A percentile compares a stretch with the other conserved stretches of the same genome.
These are phyloP conservation scores for Phenacoccus solenopsis DNA, from an alignment of 1,140 invertebrate genomes.

Conservation along the genomic window DNA sequence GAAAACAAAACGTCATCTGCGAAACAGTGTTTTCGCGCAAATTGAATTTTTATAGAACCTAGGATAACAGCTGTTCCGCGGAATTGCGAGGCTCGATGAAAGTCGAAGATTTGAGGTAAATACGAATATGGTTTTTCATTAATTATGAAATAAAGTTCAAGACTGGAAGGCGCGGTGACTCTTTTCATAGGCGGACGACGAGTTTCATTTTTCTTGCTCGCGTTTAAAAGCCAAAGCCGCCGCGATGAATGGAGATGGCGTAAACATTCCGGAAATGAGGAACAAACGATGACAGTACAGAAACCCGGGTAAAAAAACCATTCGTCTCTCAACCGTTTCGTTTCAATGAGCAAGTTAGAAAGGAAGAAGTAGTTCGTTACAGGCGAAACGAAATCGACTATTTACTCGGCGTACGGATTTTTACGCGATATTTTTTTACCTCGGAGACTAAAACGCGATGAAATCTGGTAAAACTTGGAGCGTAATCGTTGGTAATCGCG, in stretches of 20 bases:
- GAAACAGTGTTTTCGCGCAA: neutral
- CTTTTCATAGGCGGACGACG: too few relatives aligned
- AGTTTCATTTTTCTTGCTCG: too few relatives aligned
- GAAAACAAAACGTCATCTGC: constrained; percentile 8
- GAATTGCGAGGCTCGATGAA: too few relatives aligned
- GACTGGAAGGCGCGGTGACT: too few relatives aligned
- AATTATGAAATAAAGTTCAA: neutral
- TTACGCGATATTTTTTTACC: neutral
- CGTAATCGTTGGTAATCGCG: neutral
- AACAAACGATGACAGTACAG: constrained; percentile 15
- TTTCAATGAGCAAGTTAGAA: constrained; percentile 14
- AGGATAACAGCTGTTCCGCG: neutral
- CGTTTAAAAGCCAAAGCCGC: neutral
- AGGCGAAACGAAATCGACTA: constrained; percentile 11
- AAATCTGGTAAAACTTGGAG: neutral
- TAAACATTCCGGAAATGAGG: constrained; percentile 15
- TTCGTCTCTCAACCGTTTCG: constrained; percentile 8
- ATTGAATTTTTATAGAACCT: constrained; percentile 8
- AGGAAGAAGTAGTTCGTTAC: constrained; percentile 13
- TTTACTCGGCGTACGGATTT: neutral
- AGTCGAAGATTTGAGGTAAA: neutral
- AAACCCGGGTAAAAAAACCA: neutral
- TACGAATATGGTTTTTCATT: too few relatives aligned
- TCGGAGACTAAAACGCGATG: too few relatives aligned
- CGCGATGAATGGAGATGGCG: constrained; percentile 6